phyloP scores from a whole-genome alignment of 2,113 vertebrate species.

The Pontoporia blainvillei region DNA sequence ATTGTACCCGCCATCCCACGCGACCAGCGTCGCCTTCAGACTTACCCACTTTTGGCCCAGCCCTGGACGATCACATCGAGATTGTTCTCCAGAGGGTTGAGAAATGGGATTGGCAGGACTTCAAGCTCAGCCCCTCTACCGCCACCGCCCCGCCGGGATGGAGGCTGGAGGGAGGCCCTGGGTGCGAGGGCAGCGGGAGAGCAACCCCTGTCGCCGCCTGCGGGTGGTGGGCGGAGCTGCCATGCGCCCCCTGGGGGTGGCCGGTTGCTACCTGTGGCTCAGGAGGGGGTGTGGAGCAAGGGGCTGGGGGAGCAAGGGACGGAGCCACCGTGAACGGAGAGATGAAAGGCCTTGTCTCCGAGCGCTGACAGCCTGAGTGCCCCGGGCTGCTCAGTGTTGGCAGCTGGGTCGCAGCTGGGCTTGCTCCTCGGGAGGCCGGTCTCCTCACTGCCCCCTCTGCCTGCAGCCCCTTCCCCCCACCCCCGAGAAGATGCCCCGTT shows the following conservation, averaged over 20 bases:
- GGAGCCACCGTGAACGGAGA: not conserved
- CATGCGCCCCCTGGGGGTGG: not conserved
- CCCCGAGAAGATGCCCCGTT: not conserved
- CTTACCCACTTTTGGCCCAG: not conserved
- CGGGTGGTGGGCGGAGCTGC: not conserved
- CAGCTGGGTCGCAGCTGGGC: too few species aligned
- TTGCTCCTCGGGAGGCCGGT: not conserved
- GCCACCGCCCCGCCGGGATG: not conserved
- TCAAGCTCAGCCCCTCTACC: not conserved
- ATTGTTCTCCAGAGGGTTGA: not conserved
- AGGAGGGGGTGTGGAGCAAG: not conserved
- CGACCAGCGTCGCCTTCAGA: not conserved
- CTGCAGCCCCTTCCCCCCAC: not conserved
- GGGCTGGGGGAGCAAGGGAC: too few species aligned
- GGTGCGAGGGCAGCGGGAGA: not conserved
- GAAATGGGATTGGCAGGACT: not conserved
- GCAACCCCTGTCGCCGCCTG: not conserved
- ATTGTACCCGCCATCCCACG: not conserved
- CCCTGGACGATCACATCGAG: not conserved
- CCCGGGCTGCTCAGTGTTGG: rapidly evolving
- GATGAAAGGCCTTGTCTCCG: not conserved
- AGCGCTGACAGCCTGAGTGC: not conserved
- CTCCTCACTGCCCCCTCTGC: not conserved
- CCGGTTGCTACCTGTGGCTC: not conserved
- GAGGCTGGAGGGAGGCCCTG: not conserved